phyloP scores from a whole-genome alignment of 2,888 invertebrate species.

The Odontocerum albicorne region DNA sequence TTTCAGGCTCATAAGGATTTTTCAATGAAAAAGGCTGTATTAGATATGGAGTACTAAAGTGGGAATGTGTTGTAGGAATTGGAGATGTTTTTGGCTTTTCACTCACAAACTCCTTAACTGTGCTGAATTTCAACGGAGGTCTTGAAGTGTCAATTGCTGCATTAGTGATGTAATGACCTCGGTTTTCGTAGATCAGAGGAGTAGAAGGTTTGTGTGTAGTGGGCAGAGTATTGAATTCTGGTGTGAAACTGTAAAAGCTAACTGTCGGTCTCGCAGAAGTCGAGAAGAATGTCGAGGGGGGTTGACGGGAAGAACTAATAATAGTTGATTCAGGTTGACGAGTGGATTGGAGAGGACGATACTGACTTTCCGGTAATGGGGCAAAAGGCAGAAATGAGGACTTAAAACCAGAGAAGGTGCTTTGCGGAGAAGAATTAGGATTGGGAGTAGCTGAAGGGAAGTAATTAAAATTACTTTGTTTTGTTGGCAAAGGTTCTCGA shows the following conservation, averaged over 20 bases:
- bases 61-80: conserved; percentile 31
- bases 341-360: conserved; percentile 20
- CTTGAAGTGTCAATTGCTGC: conserved; percentile 38
- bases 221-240: conserved; percentile 39
- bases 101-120: conserved; percentile 41
- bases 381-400: conserved; percentile 24
- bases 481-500: conserved; percentile 15
- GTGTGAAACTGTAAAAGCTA: conserved; percentile 51
- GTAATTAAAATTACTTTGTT: conserved; percentile 26
- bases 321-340: conserved; percentile 31
- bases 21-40: conserved; percentile 56
- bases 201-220: conserved; percentile 40
- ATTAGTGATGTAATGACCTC: conserved; percentile 45
- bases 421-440: conserved; percentile 20
- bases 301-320: conserved; percentile 36
- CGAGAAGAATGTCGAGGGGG: conserved; percentile 44
- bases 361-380: conserved; percentile 13
- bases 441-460: conserved; percentile 33
- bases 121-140: conserved; percentile 40
- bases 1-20: conserved; percentile 45
- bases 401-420: conserved; percentile 19
- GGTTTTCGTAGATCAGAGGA: conserved; percentile 45
- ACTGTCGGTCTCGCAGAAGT: conserved; percentile 47
- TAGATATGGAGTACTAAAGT: conserved; percentile 51
- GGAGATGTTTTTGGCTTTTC: conserved; percentile 40